Evolutionary conservation across 2,797 vertebrate species (phyloP).

Genomic region (Paratrypauchen microcephalus): DNA sequence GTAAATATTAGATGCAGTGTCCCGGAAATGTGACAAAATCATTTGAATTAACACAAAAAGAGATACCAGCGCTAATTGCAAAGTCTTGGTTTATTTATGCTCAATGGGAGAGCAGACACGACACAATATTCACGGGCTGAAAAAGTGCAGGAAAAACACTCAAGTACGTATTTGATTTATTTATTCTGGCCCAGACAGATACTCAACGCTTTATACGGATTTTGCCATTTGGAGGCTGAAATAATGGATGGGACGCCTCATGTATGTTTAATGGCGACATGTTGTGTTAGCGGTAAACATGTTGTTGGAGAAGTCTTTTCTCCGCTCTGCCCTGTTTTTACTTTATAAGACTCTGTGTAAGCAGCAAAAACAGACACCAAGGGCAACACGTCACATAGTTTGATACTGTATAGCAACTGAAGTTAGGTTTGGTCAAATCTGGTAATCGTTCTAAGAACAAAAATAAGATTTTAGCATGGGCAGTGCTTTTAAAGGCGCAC

Average conservation of each 20-base stretch:
- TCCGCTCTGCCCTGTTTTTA: slow-evolving; percentile 80
- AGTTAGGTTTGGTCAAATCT: neutral
- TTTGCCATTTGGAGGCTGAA: slow-evolving; percentile 85
- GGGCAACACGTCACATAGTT: slow-evolving; percentile 63
- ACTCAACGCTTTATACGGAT: slow-evolving; percentile 81
- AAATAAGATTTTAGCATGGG: neutral
- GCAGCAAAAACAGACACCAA: slow-evolving; percentile 68
- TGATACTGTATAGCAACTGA: neutral
- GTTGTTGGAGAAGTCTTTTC: slow-evolving; percentile 83
- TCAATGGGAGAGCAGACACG: slow-evolving; percentile 72
- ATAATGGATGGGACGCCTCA: slow-evolving; percentile 83
- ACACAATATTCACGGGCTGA: slow-evolving; percentile 54
- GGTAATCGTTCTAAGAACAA: neutral
- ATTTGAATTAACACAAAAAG: slow-evolving; percentile 90
- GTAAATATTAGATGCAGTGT: slow-evolving; percentile 94
- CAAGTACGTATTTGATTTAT: slow-evolving; percentile 85
- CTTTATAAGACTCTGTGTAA: slow-evolving; percentile 66
- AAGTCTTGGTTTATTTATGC: slow-evolving; percentile 77
- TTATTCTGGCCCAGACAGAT: slow-evolving; percentile 84
- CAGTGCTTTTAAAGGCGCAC: neutral
- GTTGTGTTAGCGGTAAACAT: slow-evolving; percentile 85
- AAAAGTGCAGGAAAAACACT: slow-evolving; percentile 78
- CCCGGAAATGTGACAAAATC: slow-evolving; percentile 92
- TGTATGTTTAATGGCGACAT: slow-evolving; percentile 84
- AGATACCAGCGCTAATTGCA: slow-evolving; percentile 78